Conservation (phyloP, 2,797 vertebrate genomes). For the Channallabes apus region DNA sequence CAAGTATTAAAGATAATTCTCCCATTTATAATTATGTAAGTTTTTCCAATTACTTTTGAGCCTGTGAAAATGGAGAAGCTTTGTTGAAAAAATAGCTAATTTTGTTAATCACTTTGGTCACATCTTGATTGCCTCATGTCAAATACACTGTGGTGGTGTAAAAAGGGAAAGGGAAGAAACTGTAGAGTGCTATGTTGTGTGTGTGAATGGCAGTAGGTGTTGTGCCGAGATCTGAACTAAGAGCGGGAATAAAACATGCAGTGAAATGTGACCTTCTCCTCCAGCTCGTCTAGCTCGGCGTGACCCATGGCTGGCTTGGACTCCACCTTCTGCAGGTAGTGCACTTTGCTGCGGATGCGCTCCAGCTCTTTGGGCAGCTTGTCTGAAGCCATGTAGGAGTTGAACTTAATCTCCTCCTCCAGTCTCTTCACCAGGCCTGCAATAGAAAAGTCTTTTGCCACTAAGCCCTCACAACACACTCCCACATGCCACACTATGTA, state of each 20-base stretch:
- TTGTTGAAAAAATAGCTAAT: too few species aligned
- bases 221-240: background rate
- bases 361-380: constrained; percentile 92
- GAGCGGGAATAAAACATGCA: background rate
- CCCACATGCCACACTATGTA: constrained; percentile 49
- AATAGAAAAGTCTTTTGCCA: constrained; percentile 9
- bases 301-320: constrained; percentile 90
- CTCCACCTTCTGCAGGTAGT: constrained; percentile 86
- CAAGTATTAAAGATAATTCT: too few species aligned
- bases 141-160: too few species aligned
- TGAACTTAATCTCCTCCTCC: constrained; percentile 94
- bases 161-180: background rate
- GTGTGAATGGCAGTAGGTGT: background rate
- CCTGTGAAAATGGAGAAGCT: too few species aligned
- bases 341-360: constrained; percentile 77
- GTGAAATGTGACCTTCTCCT: constrained; percentile 77
- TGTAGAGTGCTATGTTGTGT: background rate
- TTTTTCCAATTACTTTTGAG: too few species aligned
- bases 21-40: too few species aligned
- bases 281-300: constrained; percentile 82
- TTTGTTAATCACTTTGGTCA: too few species aligned
- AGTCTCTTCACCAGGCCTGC: constrained; percentile 92
- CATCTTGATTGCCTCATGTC: too few species aligned
- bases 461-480: constrained; percentile 20
- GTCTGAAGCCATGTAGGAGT: constrained; percentile 90